Percentiles rank a stretch among this genome's conserved stretches.
Conservation (phyloP, 2,113 vertebrate genomes). For the Spea multiplicata region DNA sequence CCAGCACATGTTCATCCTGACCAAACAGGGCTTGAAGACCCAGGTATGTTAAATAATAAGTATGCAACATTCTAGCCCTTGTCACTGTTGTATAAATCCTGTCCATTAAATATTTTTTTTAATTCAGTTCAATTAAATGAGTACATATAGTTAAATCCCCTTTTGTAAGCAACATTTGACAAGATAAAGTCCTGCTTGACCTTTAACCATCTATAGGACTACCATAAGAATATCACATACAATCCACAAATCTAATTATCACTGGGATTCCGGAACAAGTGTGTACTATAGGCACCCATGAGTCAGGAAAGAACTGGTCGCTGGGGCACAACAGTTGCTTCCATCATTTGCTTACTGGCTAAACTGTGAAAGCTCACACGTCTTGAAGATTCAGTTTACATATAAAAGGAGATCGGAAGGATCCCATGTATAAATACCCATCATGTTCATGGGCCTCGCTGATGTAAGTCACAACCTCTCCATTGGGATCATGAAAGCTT, state of each 20-base stretch:
- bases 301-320: not conserved
- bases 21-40: too few species aligned
- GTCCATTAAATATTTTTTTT: too few species aligned
- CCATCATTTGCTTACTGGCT: not conserved
- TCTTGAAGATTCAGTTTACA: constrained; percentile 77
- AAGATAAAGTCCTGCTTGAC: too few species aligned
- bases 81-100: too few species aligned
- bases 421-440: constrained; percentile 88
- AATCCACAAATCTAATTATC: not conserved
- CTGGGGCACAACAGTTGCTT: not conserved
- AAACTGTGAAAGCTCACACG: constrained; percentile 54
- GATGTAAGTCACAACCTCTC: constrained; percentile 72
- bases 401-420: constrained; percentile 83
- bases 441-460: constrained; percentile 86
- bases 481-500: constrained; percentile 88
- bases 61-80: too few species aligned
- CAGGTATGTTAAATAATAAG: too few species aligned
- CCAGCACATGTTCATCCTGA: too few species aligned
- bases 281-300: not conserved
- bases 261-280: not conserved
- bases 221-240: too few species aligned
- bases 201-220: too few species aligned
- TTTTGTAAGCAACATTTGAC: too few species aligned
- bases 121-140: too few species aligned
- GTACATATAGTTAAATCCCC: too few species aligned